phyloP scores from a whole-genome alignment of 2,113 vertebrate genomes.

The Odontophorus gujanensis region DNA sequence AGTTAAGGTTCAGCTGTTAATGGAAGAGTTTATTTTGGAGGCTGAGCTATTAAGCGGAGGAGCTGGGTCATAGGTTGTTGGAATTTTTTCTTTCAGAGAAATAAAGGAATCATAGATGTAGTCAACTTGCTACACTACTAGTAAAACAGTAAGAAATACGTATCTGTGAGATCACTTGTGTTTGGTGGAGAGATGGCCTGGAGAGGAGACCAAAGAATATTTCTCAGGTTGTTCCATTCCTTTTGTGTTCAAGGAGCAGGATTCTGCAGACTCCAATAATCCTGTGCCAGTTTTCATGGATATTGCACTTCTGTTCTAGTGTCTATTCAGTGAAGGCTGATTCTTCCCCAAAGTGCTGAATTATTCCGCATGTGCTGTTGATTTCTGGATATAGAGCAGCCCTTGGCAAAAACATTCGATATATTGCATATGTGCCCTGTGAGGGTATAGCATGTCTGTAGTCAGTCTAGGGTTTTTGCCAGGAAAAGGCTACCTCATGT shows the following conservation, averaged over 20 bases:
- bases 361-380: constrained; percentile 44
- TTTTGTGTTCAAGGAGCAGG: neutral
- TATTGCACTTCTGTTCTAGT: neutral
- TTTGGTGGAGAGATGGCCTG: neutral
- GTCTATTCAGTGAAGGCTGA: neutral
- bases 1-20: neutral
- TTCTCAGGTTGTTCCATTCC: neutral
- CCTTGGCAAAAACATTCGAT: constrained; percentile 36
- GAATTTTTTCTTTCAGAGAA: neutral
- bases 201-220: neutral
- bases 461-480: constrained; percentile 64
- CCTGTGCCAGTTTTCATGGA: neutral
- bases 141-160: neutral
- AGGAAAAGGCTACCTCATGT: constrained; percentile 74
- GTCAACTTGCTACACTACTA: neutral
- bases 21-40: neutral
- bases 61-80: neutral
- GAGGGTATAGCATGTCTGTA: constrained; percentile 67
- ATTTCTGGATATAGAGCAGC: constrained; percentile 49
- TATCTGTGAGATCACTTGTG: neutral
- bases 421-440: constrained; percentile 61
- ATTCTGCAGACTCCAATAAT: neutral
- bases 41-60: neutral
- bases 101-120: neutral
- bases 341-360: constrained; percentile 17